Conservation (phyloP, 1,140 invertebrate genomes). For the Drosophila sturtevanti region DNA sequence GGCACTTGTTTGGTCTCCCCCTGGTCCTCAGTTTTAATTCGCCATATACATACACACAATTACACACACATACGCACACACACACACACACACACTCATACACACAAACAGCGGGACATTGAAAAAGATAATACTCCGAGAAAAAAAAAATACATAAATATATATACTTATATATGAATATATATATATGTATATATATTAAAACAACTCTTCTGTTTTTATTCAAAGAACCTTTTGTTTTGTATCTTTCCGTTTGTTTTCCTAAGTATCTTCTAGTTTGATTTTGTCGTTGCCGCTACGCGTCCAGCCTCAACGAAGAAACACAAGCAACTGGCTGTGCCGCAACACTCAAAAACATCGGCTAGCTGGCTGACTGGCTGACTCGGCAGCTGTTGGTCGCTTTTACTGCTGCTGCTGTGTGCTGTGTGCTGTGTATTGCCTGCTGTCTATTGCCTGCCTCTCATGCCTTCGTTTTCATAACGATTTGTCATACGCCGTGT, state of each 20-base stretch:
- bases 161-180: not conserved
- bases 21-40: slow-evolving; percentile 42
- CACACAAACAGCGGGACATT: slow-evolving; percentile 6
- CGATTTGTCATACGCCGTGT: slow-evolving; percentile 34
- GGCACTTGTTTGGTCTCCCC: slow-evolving; percentile 58
- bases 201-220: slow-evolving; percentile 28
- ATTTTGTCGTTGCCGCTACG: slow-evolving; percentile 49
- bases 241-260: slow-evolving; percentile 18
- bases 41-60: not conserved
- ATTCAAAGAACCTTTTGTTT: slow-evolving; percentile 29
- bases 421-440: slow-evolving; percentile 1
- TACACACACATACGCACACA: not conserved
- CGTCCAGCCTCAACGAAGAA: slow-evolving; percentile 69
- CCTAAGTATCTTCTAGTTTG: slow-evolving; percentile 20
- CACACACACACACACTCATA: not conserved
- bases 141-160: slow-evolving; percentile 14
- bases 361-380: not conserved
- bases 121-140: not conserved
- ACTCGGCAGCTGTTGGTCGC: slow-evolving; percentile 12
- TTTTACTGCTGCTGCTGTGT: not conserved
- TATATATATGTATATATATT: no score
- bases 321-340: slow-evolving; percentile 70
- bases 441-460: slow-evolving; percentile 4
- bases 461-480: slow-evolving; percentile 24
- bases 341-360: slow-evolving; percentile 11